Percentiles rank a stretch among this genome's conserved stretches.
Conservation (phyloP, 2,888 invertebrate genomes). For the Lottia gigantea region DNA sequence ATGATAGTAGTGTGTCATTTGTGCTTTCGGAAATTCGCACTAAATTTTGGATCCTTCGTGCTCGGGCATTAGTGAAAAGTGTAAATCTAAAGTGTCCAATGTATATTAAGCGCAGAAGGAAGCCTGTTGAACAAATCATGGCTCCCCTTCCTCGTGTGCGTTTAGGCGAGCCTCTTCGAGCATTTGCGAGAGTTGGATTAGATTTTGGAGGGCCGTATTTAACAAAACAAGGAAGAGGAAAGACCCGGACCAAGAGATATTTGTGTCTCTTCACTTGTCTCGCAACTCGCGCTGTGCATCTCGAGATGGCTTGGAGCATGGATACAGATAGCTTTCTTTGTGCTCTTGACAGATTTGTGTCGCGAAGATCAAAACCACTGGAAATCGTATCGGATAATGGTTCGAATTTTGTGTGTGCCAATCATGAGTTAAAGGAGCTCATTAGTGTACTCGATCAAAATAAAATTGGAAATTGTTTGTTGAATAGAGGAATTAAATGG, state of each 20-base stretch:
- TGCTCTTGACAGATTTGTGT: constrained; percentile 11
- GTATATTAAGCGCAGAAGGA: constrained; percentile 6
- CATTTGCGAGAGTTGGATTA: constrained; percentile 18
- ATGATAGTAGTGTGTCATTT: constrained; percentile 22
- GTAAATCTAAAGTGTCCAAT: constrained; percentile 9
- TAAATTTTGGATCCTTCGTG: constrained; percentile 26
- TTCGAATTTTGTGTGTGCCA: constrained; percentile 16
- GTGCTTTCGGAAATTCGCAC: constrained; percentile 16
- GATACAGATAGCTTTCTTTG: constrained; percentile 20
- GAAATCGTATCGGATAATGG: constrained; percentile 20
- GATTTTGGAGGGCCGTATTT: constrained; percentile 28
- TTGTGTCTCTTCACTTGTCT: too few relatives aligned
- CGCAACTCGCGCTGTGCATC: constrained; percentile 21
- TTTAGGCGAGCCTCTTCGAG: constrained; percentile 7
- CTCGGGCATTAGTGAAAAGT: constrained; percentile 18
- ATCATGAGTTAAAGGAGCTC: constrained; percentile 16
- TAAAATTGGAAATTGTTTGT: constrained; percentile 16
- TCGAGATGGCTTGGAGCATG: constrained; percentile 10
- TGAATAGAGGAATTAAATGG: constrained; percentile 30
- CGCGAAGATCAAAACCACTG: constrained; percentile 7
- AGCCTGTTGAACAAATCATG: constrained; percentile 8
- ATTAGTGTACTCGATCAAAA: constrained; percentile 19
- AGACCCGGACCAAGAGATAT: constrained; percentile 24
- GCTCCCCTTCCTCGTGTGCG: neutral
- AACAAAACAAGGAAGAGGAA: constrained; percentile 24